Evolutionary conservation across 2,113 vertebrate species (phyloP).

Genomic region (Urocolius indicus): DNA sequence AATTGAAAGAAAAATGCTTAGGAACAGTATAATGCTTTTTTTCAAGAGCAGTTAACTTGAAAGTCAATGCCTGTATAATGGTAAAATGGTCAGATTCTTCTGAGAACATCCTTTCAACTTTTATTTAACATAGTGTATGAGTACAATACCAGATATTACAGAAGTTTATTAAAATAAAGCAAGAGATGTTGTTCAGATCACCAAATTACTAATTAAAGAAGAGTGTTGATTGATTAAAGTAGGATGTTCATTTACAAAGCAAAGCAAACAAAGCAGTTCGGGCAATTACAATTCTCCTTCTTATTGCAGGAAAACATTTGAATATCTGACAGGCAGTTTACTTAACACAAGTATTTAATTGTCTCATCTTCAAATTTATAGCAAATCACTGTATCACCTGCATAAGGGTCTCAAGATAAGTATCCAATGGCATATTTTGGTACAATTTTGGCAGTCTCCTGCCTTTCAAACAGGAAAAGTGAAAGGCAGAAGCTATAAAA

Average conservation of each 20-base stretch:
- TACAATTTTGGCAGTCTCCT: neutral
- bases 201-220: neutral
- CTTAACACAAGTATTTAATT: neutral
- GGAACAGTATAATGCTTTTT: fast-evolving
- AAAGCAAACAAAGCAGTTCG: slow-evolving; percentile 5
- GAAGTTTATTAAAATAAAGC: neutral
- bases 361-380: neutral
- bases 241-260: neutral
- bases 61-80: neutral
- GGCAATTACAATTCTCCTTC: neutral
- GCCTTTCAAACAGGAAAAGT: neutral
- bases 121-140: neutral
- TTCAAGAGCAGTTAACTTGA: neutral
- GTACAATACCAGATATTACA: neutral
- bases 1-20: neutral
- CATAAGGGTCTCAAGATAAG: slow-evolving; percentile 5
- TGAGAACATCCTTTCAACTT: neutral
- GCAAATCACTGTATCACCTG: neutral
- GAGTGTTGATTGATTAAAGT: neutral
- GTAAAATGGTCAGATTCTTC: neutral
- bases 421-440: neutral
- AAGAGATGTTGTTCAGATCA: neutral
- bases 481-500: neutral
- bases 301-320: neutral
- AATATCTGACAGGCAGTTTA: neutral